phyloP scores from a whole-genome alignment of 1,140 invertebrate species.

The Lordiphosa stackelbergi region DNA sequence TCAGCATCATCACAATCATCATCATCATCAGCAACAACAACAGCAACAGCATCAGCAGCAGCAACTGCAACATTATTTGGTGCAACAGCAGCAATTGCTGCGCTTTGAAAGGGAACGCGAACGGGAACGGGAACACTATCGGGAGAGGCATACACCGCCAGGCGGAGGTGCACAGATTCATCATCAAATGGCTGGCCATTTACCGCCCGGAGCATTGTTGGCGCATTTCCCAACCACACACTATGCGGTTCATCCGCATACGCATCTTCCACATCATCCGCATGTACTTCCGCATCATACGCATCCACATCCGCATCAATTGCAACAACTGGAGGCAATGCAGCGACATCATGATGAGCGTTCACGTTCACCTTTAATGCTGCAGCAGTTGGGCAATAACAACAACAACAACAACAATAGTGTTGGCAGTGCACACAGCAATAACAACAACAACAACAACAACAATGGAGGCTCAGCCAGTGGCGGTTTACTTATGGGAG shows the following conservation, averaged over 20 bases:
- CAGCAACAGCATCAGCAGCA: constrained; percentile 43
- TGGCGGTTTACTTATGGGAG: constrained; percentile 34
- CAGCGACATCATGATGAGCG: constrained; percentile 58
- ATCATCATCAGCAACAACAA: constrained; percentile 16
- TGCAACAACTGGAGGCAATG: constrained; percentile 34
- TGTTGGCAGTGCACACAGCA: constrained; percentile 10
- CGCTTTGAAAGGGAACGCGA: constrained; percentile 53
- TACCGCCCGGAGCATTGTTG: constrained; percentile 29
- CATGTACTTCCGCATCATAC: constrained; percentile 26
- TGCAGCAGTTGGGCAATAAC: constrained; percentile 43
- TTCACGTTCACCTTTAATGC: constrained; percentile 67
- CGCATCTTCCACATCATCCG: constrained; percentile 27
- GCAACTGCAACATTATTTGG: constrained; percentile 57
- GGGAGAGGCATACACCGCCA: constrained; percentile 35
- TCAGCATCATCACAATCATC: constrained; percentile 34
- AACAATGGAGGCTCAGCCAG: constrained; percentile 22
- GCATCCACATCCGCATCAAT: constrained; percentile 33
- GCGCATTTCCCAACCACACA: constrained; percentile 66
- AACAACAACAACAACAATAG: constrained; percentile 32
- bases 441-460: constrained; percentile 25
- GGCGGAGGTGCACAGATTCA: constrained; percentile 13
- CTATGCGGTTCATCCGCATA: constrained; percentile 52
- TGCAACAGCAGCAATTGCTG: constrained; percentile 65
- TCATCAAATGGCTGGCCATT: constrained; percentile 48
- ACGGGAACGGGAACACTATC: constrained; percentile 39